Base-by-base conservation (phyloP, 2,113 vertebrate species). In the Serilophus lunatus region DNA sequence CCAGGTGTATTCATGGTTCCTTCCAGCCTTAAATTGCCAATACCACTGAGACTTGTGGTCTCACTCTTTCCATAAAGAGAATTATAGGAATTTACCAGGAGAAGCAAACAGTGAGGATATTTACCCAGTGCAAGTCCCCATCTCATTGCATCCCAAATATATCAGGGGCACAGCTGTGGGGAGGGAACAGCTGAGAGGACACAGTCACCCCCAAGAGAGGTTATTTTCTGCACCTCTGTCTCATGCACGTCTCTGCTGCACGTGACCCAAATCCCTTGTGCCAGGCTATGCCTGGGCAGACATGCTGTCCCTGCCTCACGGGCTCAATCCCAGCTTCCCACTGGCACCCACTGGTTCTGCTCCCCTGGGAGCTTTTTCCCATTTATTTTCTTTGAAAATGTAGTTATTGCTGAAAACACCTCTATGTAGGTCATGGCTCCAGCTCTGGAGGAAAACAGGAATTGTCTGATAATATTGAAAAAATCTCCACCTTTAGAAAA, bases 241-340 rank as follows among this genome's bases (percentile, higher is more conserved):
- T 59, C 51, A 9, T 3, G n/a, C 36, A 2, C 2, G 0, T 51
- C 51, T 47, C 31, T 82, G 76, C 28, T 53, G 35, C 3, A 11
- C 3, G 0, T 9, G 28, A 25, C 80, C 53, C 51, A 2, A n/a
- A 40, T 44, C 38, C 24, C 33, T n/a, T 0, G 1, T 23, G n/a
- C 25, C 54, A 17, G 7, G 3, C 71, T 33, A 22, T 59, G 42
- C 57, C 63, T 2, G 1, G 9, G 10, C 50, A 25, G 51, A 10
- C 38, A 20, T 13, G 0, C 29, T 44, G 51, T 10, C 6, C 6
- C 70, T 50, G 64, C 50, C 33, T 20, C 45, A 3, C 0, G n/a
- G n/a, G 57, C 10, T 82, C 49, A 10, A 3, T 60, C 72, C 64
- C 68, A 53, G 20, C 24, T 68, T 29, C 50, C 38, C 59, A 8